Base-by-base conservation (phyloP, 1,140 invertebrate species). In the Bombus waltoni region DNA sequence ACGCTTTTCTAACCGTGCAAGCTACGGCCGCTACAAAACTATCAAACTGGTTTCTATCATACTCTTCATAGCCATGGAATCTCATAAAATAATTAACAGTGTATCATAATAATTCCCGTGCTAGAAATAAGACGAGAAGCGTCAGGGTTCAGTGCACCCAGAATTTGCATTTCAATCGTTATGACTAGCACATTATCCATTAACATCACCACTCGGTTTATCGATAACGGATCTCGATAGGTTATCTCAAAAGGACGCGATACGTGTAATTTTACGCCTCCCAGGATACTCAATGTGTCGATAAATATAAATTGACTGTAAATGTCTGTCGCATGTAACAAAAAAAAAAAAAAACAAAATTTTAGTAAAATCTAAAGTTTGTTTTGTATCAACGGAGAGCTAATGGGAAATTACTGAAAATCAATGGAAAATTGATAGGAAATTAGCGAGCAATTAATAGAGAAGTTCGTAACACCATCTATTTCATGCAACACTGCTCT, bases 91-190 rank as follows among this genome's bases (percentile, higher is more conserved):
- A 44, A 79, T 79, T 38, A 22, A 22, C 35, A 18, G 44, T 9
- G n/a, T 47, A 10, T 42, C 38, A 2, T 2, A 66, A 47, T 42
- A 79, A 68, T 47, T 38, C 18, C 3, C 4, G 40, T 28, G 35
- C 66, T 8, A 44, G 1, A 11, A 66, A 40, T 25, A 44, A 68
- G 62, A 66, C 65, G n/a, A 79, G 28, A 47, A 6, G 4, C 6
- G 40, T 18, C 32, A 40, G 66, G 44, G 78, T 80, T 80, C 78
- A 32, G 66, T 68, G 77, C 68, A 79, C 77, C 42, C 65, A 68
- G 42, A 28, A 44, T 47, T 70, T 38, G 78, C 25, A 47, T 40
- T 53, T 28, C 47, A 53, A 80, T 80, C 42, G 38, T 40, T 13
- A 25, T n/a, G 25, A 10, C 11, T 68, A 11, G 18, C n/a, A 2